A percentile compares a stretch with the other conserved stretches of the same genome.
These are phyloP conservation scores for Microtus agrestis DNA, from an alignment of 2,797 vertebrate species.

Conservation along the genomic window DNA sequence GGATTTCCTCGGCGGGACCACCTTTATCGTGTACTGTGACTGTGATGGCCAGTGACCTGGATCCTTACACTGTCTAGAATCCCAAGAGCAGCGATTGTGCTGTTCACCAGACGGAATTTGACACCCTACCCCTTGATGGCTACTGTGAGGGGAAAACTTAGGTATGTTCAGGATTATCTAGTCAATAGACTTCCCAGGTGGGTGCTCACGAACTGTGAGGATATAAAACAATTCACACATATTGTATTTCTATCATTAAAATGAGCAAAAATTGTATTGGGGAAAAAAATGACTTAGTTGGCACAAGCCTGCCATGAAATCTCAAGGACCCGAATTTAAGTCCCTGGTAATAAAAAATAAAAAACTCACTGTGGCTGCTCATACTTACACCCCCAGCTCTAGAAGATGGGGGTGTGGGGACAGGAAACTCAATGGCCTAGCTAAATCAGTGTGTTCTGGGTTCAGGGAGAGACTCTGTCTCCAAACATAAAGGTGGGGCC, in stretches of 20 bases:
- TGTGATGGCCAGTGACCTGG: background rate
- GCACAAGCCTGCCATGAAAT: background rate
- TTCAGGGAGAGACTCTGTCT: background rate
- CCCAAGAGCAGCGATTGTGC: background rate
- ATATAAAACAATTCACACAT: background rate
- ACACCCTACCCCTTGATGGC: background rate
- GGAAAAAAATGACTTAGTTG: background rate
- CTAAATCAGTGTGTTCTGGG: background rate
- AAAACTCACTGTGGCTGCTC: background rate
- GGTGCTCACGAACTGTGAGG: background rate
- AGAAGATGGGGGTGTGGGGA: background rate
- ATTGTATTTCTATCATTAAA: slow-evolving; percentile 28
- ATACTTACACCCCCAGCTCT: background rate
- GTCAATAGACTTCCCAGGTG: background rate
- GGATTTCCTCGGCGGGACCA: background rate
- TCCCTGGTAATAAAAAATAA: background rate
- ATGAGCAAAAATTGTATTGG: background rate
- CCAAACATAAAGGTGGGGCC: background rate
- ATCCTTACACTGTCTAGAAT: background rate
- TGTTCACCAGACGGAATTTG: background rate
- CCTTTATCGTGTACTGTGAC: background rate
- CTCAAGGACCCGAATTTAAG: background rate
- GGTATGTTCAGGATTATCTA: slow-evolving; percentile 8
- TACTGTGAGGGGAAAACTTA: background rate
- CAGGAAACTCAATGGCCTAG: background rate